Evolutionary conservation across 2,113 vertebrate genomes (phyloP).

Genomic region (Tiliqua scincoides): DNA sequence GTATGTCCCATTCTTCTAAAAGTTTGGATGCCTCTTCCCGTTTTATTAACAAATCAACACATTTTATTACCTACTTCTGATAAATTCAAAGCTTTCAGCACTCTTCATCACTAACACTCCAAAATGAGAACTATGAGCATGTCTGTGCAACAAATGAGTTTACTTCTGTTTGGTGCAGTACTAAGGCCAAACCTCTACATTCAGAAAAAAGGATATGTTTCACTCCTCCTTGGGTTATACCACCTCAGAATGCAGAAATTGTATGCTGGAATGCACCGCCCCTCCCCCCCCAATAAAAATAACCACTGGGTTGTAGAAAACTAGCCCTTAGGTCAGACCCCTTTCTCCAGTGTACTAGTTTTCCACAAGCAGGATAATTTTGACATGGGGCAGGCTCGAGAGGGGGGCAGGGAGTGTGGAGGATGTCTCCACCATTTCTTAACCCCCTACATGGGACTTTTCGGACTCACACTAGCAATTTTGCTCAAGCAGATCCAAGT

Average conservation of each 20-base stretch:
- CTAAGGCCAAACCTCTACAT: not conserved
- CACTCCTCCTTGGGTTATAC: not conserved
- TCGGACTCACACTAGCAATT: no score
- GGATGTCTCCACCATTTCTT: no score
- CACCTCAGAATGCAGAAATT: not conserved
- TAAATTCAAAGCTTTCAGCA: not conserved
- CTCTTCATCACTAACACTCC: not conserved
- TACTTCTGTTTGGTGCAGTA: not conserved
- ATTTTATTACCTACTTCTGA: not conserved
- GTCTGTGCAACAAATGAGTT: not conserved
- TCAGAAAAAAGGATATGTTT: not conserved
- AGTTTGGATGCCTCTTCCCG: not conserved
- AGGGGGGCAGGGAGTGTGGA: not conserved
- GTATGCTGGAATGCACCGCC: no score
- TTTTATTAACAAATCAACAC: constrained; percentile 9
- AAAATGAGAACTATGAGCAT: not conserved
- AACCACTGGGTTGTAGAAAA: not conserved
- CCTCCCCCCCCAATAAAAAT: not conserved
- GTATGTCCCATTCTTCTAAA: not conserved
- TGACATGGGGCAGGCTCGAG: not conserved
- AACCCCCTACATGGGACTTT: no score
- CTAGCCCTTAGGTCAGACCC: not conserved
- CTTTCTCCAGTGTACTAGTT: not conserved
- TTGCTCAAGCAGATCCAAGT: no score
- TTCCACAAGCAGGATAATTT: not conserved